Evolutionary conservation across 2,888 invertebrate species (phyloP).

Genomic region (Lycia hirtaria): DNA sequence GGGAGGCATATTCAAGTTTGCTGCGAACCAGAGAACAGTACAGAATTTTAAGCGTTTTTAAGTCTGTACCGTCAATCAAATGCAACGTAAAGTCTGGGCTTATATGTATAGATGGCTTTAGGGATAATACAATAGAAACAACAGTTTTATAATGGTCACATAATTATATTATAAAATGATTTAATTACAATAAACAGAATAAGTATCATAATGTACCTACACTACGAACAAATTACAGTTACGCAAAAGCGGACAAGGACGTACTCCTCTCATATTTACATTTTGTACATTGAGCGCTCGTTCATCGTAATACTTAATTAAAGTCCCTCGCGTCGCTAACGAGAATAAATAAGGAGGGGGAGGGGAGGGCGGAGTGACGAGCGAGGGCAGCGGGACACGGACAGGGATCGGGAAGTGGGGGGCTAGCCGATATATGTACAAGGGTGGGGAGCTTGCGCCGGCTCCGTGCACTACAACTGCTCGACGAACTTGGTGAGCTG

Average conservation of each 20-base stretch:
- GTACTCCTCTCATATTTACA: constrained; percentile 85
- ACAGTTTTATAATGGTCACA: constrained; percentile 83
- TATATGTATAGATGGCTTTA: too few relatives aligned
- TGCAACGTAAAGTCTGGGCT: too few relatives aligned
- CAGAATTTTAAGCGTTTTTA: too few relatives aligned
- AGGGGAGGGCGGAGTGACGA: constrained; percentile 50
- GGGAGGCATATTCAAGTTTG: too few relatives aligned
- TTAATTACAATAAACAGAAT: constrained; percentile 86
- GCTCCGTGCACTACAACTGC: constrained; percentile 92
- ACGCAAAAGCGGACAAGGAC: constrained; percentile 83
- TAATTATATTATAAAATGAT: constrained; percentile 87
- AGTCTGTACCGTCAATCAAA: too few relatives aligned
- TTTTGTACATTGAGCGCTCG: constrained; percentile 86
- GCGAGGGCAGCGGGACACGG: constrained; percentile 46
- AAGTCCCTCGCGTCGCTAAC: constrained; percentile 74
- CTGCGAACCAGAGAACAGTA: too few relatives aligned
- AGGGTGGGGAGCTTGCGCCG: constrained; percentile 46
- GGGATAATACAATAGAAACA: constrained; percentile 63
- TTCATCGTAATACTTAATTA: constrained; percentile 80
- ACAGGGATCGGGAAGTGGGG: constrained; percentile 36
- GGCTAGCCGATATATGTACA: constrained; percentile 41
- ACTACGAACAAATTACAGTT: constrained; percentile 84
- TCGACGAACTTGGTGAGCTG: constrained; percentile 98
- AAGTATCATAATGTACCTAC: constrained; percentile 86
- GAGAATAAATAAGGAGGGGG: constrained; percentile 76